Evolutionary conservation across 2,888 invertebrate genomes (phyloP).

Genomic region (Epinotia nisella): DNA sequence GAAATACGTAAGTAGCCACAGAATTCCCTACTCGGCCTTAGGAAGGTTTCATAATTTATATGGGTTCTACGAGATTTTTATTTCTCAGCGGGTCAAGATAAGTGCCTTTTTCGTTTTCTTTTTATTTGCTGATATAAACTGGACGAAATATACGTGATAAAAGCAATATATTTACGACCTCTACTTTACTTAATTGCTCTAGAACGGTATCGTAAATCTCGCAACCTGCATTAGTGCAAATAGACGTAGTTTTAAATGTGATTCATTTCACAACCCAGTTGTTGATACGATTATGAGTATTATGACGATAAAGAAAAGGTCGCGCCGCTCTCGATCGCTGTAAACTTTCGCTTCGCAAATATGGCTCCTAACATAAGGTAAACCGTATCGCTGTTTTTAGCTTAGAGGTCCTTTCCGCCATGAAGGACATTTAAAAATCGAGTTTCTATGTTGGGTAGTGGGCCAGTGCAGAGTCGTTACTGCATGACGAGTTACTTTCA

Average conservation of each 20-base stretch:
- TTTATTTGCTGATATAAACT: conserved; percentile 43
- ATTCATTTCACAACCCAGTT: conserved; percentile 17
- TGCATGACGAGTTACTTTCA: conserved; percentile 22
- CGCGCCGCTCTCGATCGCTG: conserved; percentile 1
- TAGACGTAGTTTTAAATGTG: conserved; percentile 6
- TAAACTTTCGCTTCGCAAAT: conserved; percentile 32
- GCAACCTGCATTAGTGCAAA: conserved; percentile 6
- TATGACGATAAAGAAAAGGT: conserved; percentile 10
- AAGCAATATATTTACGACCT: conserved; percentile 8
- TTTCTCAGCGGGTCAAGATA: conserved; percentile 38
- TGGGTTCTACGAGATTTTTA: conserved; percentile 43
- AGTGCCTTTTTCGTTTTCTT: conserved; percentile 43
- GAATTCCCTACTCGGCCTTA: conserved; percentile 38
- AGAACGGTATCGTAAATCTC: conserved; percentile 11
- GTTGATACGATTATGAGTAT: not conserved
- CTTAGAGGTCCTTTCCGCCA: conserved; percentile 25
- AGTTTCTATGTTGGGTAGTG: conserved; percentile 27
- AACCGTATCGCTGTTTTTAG: conserved; percentile 12
- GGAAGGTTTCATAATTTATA: conserved; percentile 44
- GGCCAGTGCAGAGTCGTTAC: conserved; percentile 15
- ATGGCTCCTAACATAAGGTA: conserved; percentile 25
- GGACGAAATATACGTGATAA: conserved; percentile 36
- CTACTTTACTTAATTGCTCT: conserved; percentile 29
- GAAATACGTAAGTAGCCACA: conserved; percentile 40
- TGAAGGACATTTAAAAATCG: conserved; percentile 34